Evolutionary conservation across 2,113 vertebrate genomes (phyloP), one percentile per base, ranked within the genome.

Genomic region (Silurus glanis): DNA sequence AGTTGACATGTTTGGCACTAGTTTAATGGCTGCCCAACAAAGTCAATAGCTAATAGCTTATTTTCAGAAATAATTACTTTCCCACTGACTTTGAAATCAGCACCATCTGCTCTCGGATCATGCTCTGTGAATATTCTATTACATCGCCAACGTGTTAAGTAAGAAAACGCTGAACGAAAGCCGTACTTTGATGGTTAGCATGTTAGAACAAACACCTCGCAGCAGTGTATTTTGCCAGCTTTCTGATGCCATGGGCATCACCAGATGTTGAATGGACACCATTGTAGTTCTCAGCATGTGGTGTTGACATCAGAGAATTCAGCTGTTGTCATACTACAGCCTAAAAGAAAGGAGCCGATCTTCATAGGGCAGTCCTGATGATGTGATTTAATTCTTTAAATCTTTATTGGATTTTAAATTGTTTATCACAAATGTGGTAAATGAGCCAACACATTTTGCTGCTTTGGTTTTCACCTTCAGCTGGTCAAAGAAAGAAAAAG

Each of bases 201-300:
- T 28, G 25, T 92, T 90, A 89, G 78, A 82, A 90, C 89, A 88
- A 88, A 87, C 89, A 89, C 91, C 92, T 93, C 90, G 91, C 92
- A 89, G 87, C 16, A 25, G 37, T 16, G 89, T 87, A 90, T 90
- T 91, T 91, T 91, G 91, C 93, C 93, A 93, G 91, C 91, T 91
- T 93, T 93, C 89, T 86, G 83, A 89, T 83, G 88, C 88, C 89
- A 85, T 88, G 79, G 89, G 84, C 80, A 87, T 86, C 80, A 88
- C 87, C 85, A 88, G 83, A 89, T 90, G 89, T 91, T 95, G 91
- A 95, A 94, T 92, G 89, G 90, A 62, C 89, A 78, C 91, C 88
- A 92, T 95, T 94, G 94, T 95, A 87, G 88, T 88, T 49, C 88
- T 88, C 88, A 75, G 82, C 92, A 85, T 81, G 81, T 78, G 75